These are phyloP conservation scores for Platycercus adscitus DNA, from an alignment of 2,113 vertebrate species.

Conservation along the genomic window DNA sequence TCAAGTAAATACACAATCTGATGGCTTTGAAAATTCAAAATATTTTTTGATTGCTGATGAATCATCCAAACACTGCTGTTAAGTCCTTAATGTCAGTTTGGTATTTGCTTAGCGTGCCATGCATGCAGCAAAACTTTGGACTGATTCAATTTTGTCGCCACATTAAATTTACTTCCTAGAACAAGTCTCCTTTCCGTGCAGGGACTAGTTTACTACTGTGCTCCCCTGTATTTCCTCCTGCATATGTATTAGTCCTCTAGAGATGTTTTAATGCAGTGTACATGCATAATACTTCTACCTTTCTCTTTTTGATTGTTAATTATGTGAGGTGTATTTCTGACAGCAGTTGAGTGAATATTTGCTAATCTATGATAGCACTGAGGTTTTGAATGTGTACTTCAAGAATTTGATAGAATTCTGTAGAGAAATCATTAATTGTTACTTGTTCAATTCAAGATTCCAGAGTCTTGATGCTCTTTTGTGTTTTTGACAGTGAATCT, in stretches of 20 bases:
- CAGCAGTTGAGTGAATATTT: constrained; percentile 56
- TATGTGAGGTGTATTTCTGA: constrained; percentile 38
- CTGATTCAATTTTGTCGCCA: constrained; percentile 13
- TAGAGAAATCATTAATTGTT: constrained; percentile 55
- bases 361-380: constrained; percentile 56
- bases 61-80: background rate
- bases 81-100: background rate
- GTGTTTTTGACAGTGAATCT: constrained; percentile 55
- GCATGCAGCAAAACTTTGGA: constrained; percentile 42
- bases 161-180: background rate
- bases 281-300: constrained; percentile 51
- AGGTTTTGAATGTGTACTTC: constrained; percentile 48
- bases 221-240: background rate
- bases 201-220: constrained; percentile 14
- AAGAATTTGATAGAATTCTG: constrained; percentile 41
- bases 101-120: constrained; percentile 32
- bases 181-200: constrained; percentile 33
- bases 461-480: constrained; percentile 35
- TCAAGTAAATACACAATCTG: background rate
- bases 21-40: constrained; percentile 12
- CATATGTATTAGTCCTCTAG: constrained; percentile 22
- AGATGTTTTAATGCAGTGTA: constrained; percentile 53
- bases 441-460: constrained; percentile 52
- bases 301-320: constrained; percentile 39
- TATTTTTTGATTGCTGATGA: background rate